Base-by-base conservation (phyloP, 2,113 vertebrate species). In the Siniperca knerii region DNA sequence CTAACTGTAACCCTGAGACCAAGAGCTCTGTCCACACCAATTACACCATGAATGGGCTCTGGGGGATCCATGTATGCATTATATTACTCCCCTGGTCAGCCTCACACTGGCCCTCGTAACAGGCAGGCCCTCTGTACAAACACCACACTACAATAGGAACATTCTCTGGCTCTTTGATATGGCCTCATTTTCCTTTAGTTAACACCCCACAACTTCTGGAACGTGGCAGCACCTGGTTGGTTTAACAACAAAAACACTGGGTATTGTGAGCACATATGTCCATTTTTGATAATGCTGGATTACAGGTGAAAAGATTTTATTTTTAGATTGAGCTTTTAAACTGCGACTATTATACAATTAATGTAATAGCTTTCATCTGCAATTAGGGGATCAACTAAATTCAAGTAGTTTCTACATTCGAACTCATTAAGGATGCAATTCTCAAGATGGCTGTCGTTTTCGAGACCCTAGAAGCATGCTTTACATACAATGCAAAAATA, bases 11-110 rank as follows among this genome's bases (percentile, higher is more conserved):
- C 90, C 90, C 92, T 90, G 92, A 93, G 90, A 94, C 91, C 64
- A 0, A 89, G 81, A 44, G 75, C 93, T 95, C 95, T 90, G 93
- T 95, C 92, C 90, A 91, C 94, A 94, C 94, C 93, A 94, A 92
- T 96, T 95, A 94, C 90, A 89, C 65, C 89, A 79, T 94, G 94
- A 95, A 95, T 90, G 87, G 93, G 79, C 95, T 93, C 94, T 86
- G 78, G 94, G 94, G 93, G 92, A 93, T 92, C 88, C 82, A 81
- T 90, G 94, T 92, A 90, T 92, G 93, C 93, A 93, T 94, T 94
- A 93, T 92, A 95, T 95, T 90, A 93, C 93, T 90, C 87, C 83
- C 92, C 89, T 75, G 87, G 89, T 86, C 86, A 84, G 89, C 86
- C 85, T 91, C 84, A 89, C 83, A 74, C 89, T 74, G 84, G 79